Percentiles rank a stretch among this genome's conserved stretches.
Evolutionary conservation across 2,888 invertebrate species (phyloP).

Genomic region (Patella pellucida): DNA sequence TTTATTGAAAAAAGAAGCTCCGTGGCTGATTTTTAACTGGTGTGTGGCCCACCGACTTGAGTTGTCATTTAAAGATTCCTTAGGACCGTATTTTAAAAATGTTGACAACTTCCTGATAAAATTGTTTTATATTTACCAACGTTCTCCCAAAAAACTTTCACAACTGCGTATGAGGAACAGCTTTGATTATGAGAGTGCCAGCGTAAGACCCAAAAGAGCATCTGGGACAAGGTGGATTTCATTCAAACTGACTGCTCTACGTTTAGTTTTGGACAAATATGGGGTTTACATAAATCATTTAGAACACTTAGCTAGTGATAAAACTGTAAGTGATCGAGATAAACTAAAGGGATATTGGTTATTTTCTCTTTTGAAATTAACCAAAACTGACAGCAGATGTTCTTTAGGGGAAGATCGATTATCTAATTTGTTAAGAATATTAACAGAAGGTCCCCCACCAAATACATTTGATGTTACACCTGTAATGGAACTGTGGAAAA

Average conservation of each 20-base stretch:
- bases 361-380: too few relatives aligned
- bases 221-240: constrained; percentile 20
- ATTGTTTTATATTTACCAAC: constrained; percentile 16
- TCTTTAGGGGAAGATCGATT: background rate
- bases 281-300: constrained; percentile 22
- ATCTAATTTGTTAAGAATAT: background rate
- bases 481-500: too few relatives aligned
- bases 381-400: too few relatives aligned
- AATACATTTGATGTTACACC: background rate
- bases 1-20: constrained; percentile 4
- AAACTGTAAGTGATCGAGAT: background rate
- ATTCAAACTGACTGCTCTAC: constrained; percentile 15
- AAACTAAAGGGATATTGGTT: constrained; percentile 13
- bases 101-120: too few relatives aligned
- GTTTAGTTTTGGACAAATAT: constrained; percentile 15
- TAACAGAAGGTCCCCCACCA: background rate
- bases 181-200: background rate
- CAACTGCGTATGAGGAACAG: constrained; percentile 3
- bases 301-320: constrained; percentile 11
- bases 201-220: constrained; percentile 13
- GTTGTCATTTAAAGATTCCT: constrained; percentile 11
- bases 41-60: constrained; percentile 16
- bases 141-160: background rate
- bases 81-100: constrained; percentile 12
- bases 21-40: constrained; percentile 19